Evolutionary conservation across 2,113 vertebrate species (phyloP), one percentile per base, ranked within the genome.

Genomic region (Pseudonaja textilis): DNA sequence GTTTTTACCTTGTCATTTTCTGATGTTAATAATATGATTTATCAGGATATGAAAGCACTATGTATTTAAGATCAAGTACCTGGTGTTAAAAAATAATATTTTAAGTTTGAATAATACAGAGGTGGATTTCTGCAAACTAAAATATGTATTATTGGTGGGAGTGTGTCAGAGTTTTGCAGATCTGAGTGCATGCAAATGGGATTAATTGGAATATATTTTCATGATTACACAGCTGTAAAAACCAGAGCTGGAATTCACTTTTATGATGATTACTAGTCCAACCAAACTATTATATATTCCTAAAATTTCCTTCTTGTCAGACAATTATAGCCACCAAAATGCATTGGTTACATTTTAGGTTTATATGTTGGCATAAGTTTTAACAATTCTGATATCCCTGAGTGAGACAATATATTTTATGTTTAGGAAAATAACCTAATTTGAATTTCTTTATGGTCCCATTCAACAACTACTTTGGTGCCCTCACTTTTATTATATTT

Each of bases 11-110:
- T 42, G 85, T 88, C 45, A 54, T 88, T 69, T 88, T 88, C 45
- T 42, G 45, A 88, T 87, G 42, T 87, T 91, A 95, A 94, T 91
- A 95, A 94, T 92, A 56, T 94, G 93, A 91, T 52, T 87, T 61
- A 45, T 92, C 42, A 52, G 56, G 85, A 61, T 86, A 55, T 54
- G 26, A 81, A 54, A 74, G 23, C 47, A 50, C 42, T 50, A 12
- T 85, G 23, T 45, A 56, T 91, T 90, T 91, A 56, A 91, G 74
- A 86, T 86, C 39, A 86, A 23, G 42, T 87, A 61, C 23, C 85
- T 11, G 50, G 39, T 22, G 54, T 50, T 87, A 26, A 55, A 88
- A 91, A 56, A 39, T 42, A 29, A 20, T 87, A 23, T 45, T 47
- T 39, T n/a, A 86, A 86, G 18, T 59, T 85, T 91, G 74, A 57